Conservation (phyloP, 2,797 vertebrate genomes). For the Sylvilagus floridanus region DNA sequence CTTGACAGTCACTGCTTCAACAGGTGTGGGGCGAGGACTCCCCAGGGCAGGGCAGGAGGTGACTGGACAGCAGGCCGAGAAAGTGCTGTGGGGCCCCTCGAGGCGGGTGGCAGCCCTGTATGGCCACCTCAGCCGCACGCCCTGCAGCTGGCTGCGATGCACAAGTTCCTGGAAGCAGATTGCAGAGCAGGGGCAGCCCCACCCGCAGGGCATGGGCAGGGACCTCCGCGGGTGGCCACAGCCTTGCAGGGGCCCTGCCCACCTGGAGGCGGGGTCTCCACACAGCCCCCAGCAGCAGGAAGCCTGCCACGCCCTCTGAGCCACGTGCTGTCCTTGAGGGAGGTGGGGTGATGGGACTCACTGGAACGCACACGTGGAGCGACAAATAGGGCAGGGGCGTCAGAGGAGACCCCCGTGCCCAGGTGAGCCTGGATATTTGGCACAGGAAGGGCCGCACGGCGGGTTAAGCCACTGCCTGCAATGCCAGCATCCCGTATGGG, state of each 20-base stretch:
- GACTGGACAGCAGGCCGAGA: no score
- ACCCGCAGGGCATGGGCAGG: neutral
- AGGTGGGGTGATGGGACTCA: neutral
- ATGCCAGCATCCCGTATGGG: no score
- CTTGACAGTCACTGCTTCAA: no score
- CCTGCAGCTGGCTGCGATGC: neutral
- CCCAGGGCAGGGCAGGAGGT: no score
- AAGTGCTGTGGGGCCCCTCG: accelerated
- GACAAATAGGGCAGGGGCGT: neutral
- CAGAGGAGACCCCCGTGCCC: neutral
- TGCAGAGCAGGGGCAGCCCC: neutral
- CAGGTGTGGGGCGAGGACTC: no score
- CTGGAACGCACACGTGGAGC: neutral
- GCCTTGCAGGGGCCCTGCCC: neutral
- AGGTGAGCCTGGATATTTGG: neutral
- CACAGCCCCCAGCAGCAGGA: neutral
- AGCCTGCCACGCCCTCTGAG: neutral
- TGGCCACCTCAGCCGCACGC: neutral
- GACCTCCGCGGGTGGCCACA: no score
- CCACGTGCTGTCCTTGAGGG: neutral
- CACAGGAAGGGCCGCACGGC: no score
- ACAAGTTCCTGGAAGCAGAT: conserved; percentile 72
- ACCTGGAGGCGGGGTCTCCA: neutral
- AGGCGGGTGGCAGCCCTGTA: neutral
- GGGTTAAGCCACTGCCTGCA: no score